phyloP scores from a whole-genome alignment of 2,888 invertebrate genomes.

The Coleophora flavipennella region DNA sequence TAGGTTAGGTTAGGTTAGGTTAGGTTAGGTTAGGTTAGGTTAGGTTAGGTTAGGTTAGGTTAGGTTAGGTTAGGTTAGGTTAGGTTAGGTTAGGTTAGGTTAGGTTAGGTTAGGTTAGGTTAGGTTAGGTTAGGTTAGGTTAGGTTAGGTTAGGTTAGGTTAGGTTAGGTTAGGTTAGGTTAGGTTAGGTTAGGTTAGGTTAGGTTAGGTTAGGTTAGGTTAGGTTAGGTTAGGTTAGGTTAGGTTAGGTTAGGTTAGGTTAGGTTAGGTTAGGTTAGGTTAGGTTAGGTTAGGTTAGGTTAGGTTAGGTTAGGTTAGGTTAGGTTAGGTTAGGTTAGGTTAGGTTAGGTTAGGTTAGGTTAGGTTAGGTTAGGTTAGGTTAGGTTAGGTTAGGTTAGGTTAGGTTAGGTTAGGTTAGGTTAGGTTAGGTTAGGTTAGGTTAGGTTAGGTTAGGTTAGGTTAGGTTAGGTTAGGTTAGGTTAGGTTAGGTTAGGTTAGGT shows the following conservation, averaged over 20 bases:
- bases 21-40: slow-evolving; percentile 14
- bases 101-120: slow-evolving; percentile 19
- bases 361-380: slow-evolving; percentile 22
- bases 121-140: slow-evolving; percentile 20
- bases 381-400: slow-evolving; percentile 24
- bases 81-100: slow-evolving; percentile 17
- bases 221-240: slow-evolving; percentile 11
- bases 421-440: slow-evolving; percentile 18
- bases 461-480: slow-evolving; percentile 19
- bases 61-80: slow-evolving; percentile 16
- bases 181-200: slow-evolving; percentile 19
- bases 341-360: slow-evolving; percentile 22
- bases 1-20: slow-evolving; percentile 16
- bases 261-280: slow-evolving; percentile 12
- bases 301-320: slow-evolving; percentile 17
- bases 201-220: slow-evolving; percentile 17
- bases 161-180: slow-evolving; percentile 20
- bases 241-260: slow-evolving; percentile 10
- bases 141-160: slow-evolving; percentile 19
- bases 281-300: slow-evolving; percentile 21
- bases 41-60: slow-evolving; percentile 15
- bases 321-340: slow-evolving; percentile 19
- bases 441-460: slow-evolving; percentile 20
- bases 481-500: slow-evolving; percentile 18
- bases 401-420: slow-evolving; percentile 20